phyloP scores from a whole-genome alignment of 2,797 vertebrate genomes.

The Tympanoctomys barrerae region DNA sequence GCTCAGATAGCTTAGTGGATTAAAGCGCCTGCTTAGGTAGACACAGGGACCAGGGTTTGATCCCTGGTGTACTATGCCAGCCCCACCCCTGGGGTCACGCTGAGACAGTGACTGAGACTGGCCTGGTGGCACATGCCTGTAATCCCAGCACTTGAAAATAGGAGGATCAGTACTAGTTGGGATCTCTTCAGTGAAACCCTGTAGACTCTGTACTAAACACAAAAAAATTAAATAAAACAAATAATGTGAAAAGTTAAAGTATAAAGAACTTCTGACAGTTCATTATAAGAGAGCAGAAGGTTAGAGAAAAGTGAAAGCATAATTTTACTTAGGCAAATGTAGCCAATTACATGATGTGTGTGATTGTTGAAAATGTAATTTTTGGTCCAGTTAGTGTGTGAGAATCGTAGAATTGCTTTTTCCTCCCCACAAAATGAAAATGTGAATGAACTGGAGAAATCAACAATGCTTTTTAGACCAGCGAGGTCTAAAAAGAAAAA shows the following conservation, averaged over 20 bases:
- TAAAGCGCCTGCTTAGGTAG: too few relatives aligned
- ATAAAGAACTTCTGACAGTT: neutral
- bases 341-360: neutral
- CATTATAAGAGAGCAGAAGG: neutral
- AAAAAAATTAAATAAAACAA: neutral
- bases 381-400: neutral
- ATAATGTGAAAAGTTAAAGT: neutral
- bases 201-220: too few relatives aligned
- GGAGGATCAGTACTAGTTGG: too few relatives aligned
- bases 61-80: too few relatives aligned
- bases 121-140: too few relatives aligned
- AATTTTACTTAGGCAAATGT: conserved; percentile 26
- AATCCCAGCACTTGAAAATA: too few relatives aligned
- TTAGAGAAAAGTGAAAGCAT: neutral
- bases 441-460: neutral
- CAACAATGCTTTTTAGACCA: neutral
- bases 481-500: neutral
- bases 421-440: neutral
- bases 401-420: neutral
- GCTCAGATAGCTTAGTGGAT: too few relatives aligned
- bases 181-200: too few relatives aligned
- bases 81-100: too few relatives aligned
- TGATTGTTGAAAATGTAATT: neutral
- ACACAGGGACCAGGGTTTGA: too few relatives aligned
- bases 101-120: too few relatives aligned